Evolutionary conservation across 2,888 invertebrate genomes (phyloP).

Genomic region (Branchellion lobata): DNA sequence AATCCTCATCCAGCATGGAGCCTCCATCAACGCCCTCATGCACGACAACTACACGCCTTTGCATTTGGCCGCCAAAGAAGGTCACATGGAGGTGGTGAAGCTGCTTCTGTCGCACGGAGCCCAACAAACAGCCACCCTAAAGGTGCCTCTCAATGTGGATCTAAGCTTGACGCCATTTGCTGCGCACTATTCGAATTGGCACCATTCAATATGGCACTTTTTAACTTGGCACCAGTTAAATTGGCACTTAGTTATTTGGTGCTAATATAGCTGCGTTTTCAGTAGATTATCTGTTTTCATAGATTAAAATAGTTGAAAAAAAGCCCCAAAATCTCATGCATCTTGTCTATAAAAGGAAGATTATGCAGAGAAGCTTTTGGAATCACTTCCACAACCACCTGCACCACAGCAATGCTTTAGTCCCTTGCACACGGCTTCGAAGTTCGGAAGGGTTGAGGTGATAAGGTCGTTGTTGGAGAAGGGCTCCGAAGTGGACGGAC

Average conservation of each 20-base stretch:
- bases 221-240: no score
- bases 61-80: constrained; percentile 96
- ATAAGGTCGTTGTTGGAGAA: constrained; percentile 88
- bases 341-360: background rate
- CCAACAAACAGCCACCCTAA: constrained; percentile 8
- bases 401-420: constrained; percentile 77
- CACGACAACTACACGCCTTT: constrained; percentile 93
- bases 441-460: constrained; percentile 87
- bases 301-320: background rate
- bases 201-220: no score
- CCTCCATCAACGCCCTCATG: constrained; percentile 78
- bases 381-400: background rate
- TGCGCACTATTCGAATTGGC: no score
- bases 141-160: background rate
- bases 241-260: no score
- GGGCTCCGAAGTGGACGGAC: constrained; percentile 89
- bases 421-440: constrained; percentile 93
- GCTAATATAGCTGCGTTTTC: no score
- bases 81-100: constrained; percentile 78
- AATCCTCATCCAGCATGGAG: constrained; percentile 39
- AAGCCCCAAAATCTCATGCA: background rate
- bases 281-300: background rate
- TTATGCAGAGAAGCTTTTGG: background rate
- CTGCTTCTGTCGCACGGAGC: constrained; percentile 43
- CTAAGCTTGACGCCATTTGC: no score